These are phyloP conservation scores for Micrastur ruficollis DNA, from an alignment of 2,797 vertebrate species.

Conservation along the genomic window DNA sequence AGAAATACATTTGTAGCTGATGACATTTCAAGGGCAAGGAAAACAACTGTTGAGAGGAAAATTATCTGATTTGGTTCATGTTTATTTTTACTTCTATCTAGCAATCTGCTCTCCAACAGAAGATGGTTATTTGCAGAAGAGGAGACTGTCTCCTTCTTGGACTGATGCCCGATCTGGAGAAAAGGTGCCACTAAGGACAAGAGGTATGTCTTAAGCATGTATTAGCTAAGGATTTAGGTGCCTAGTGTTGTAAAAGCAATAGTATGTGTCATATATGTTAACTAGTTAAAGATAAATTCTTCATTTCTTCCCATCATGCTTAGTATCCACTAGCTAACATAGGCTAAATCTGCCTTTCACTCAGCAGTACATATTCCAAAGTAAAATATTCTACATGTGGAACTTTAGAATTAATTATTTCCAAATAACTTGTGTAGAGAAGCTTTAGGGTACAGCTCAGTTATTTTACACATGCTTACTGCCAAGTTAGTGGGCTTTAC, in stretches of 20 bases:
- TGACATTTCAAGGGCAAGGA: constrained; percentile 46
- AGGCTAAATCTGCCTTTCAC: not conserved
- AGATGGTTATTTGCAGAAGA: constrained; percentile 42
- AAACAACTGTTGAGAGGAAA: not conserved
- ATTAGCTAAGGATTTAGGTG: not conserved
- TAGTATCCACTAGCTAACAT: not conserved
- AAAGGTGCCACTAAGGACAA: not conserved
- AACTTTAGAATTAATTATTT: not conserved
- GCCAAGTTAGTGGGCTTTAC: not conserved
- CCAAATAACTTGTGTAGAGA: not conserved
- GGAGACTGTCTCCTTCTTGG: constrained; percentile 28
- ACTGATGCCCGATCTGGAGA: not conserved
- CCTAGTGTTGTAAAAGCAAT: not conserved
- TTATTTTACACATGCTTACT: not conserved
- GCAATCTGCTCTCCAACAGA: constrained; percentile 46
- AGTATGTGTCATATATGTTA: not conserved
- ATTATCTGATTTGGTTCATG: constrained; percentile 10
- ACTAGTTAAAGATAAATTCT: not conserved
- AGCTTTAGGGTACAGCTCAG: not conserved
- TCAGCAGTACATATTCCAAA: not conserved
- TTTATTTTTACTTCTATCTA: constrained; percentile 50
- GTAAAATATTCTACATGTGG: not conserved
- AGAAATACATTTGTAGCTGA: not conserved
- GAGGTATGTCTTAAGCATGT: not conserved
- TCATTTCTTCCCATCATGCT: not conserved